Base-by-base conservation (phyloP, 2,797 vertebrate genomes). In the Pantherophis vulpinus region DNA sequence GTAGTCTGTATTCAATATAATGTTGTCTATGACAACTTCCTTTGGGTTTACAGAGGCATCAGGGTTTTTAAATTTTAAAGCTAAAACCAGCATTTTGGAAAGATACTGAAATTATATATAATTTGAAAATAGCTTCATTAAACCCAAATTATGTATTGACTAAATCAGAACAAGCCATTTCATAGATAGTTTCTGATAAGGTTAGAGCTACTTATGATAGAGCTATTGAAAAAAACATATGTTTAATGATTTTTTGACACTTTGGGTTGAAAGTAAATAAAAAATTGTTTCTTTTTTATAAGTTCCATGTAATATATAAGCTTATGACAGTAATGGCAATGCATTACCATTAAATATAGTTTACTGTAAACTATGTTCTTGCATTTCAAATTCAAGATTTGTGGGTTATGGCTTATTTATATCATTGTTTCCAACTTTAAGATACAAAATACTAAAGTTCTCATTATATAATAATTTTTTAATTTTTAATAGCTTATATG, bases 91-190 rank as follows among this genome's bases (percentile, higher is more conserved):
- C 91, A 32, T 94, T 83, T 90, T 88, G 89, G 58, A 70, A 88
- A 93, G 95, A 74, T 51, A 3, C 89, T 86, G 54, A 54, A 94
- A 29, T 11, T 58, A 70, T 89, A 20, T 94, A 93, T 25, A 63
- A 16, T 4, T 0, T 0, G 1, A 86, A 58, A 32, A 88, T 91
- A 32, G 37, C 90, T 29, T 86, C 0, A 29, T 54, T 47, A 55
- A 88, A n/a, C 51, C 9, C 56, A 37, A 0, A 74, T 93, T 92
- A 74, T 90, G 20, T 56, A 8, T 93, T 93, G 47, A 29, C 37
- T 91, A 29, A 6, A 0, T 47, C 54, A 32, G 20, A 91, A 63
- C 51, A 51, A 29, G 0, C 0, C 55, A 5, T 29, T 7, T 63
- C 27, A 4, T 86, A 1, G 32, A 60, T 9, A 92, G 1, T 61